Evolutionary conservation across 2,888 invertebrate genomes (phyloP).

Genomic region (Bruchidius siliquastri): DNA sequence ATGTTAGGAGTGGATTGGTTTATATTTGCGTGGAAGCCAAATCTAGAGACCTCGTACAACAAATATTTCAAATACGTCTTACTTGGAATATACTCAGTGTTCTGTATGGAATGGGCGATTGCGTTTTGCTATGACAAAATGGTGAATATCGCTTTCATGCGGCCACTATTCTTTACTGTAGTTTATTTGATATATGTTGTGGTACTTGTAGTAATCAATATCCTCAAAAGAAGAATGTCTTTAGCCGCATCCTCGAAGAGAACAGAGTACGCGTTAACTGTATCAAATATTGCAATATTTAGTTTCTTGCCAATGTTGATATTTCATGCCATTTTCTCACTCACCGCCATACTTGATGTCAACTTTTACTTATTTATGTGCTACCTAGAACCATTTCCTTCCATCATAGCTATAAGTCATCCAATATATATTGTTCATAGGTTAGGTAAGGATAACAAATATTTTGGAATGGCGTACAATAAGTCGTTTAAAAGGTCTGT

Average conservation of each 20-base stretch:
- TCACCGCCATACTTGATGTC: background rate
- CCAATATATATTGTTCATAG: constrained; percentile 17
- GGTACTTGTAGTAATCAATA: constrained; percentile 11
- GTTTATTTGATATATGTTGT: constrained; percentile 11
- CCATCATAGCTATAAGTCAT: constrained; percentile 10
- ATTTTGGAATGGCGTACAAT: constrained; percentile 23
- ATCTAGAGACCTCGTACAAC: constrained; percentile 5
- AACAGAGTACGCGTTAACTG: constrained; percentile 10
- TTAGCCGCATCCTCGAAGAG: constrained; percentile 4
- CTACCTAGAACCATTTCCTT: constrained; percentile 11
- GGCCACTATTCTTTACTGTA: constrained; percentile 4
- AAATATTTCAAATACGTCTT: constrained; percentile 9
- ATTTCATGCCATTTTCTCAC: constrained; percentile 4
- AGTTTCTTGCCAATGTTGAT: constrained; percentile 14
- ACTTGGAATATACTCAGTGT: constrained; percentile 7
- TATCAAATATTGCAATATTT: constrained; percentile 14
- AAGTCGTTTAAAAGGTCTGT: constrained; percentile 18
- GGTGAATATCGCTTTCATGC: constrained; percentile 4
- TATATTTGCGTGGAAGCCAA: constrained; percentile 8
- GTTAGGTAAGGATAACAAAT: constrained; percentile 20
- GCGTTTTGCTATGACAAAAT: constrained; percentile 10
- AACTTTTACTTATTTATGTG: constrained; percentile 5
- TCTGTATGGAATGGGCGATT: constrained; percentile 11
- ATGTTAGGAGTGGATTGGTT: constrained; percentile 15
- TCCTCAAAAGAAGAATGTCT: constrained; percentile 8